phyloP scores from a whole-genome alignment of 2,888 invertebrate genomes.

The Oligia latruncula region DNA sequence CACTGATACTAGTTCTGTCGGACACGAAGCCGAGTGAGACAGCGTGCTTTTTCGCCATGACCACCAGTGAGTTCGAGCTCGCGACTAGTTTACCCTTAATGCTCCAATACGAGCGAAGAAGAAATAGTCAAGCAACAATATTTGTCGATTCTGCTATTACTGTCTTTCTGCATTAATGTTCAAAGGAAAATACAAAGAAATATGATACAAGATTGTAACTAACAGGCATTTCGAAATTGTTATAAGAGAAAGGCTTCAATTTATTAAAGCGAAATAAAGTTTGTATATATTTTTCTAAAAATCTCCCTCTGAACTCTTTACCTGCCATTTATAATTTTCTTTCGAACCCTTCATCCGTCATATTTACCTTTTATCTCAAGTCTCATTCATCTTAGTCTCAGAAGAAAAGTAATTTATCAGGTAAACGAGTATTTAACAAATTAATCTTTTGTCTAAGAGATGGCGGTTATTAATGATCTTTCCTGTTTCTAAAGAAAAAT shows the following conservation, averaged over 20 bases:
- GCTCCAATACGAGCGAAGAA: neutral
- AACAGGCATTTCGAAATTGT: neutral
- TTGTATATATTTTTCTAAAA: neutral
- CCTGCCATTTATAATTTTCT: slow-evolving; percentile 28
- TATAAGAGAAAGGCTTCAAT: neutral
- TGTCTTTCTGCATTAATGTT: neutral
- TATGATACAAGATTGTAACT: neutral
- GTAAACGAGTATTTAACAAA: slow-evolving; percentile 12
- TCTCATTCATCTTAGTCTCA: slow-evolving; percentile 34
- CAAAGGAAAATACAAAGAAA: neutral
- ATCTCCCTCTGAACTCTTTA: slow-evolving; percentile 10
- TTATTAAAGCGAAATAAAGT: slow-evolving; percentile 6
- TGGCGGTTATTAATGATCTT: slow-evolving; percentile 25
- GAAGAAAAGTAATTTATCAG: slow-evolving; percentile 19
- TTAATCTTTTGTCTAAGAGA: neutral
- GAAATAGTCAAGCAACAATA: neutral
- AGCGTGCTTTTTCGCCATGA: too few relatives aligned
- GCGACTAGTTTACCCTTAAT: too few relatives aligned
- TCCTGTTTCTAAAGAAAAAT: neutral
- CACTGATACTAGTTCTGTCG: too few relatives aligned
- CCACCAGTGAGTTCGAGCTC: too few relatives aligned
- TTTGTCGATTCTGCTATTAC: neutral
- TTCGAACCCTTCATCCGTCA: slow-evolving; percentile 25
- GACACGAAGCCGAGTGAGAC: too few relatives aligned
- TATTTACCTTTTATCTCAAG: slow-evolving; percentile 18